Percentiles rank a stretch among this genome's conserved stretches.
These are phyloP conservation scores for Pediacus dermestoides DNA, from an alignment of 2,888 invertebrate species.

Conservation along the genomic window DNA sequence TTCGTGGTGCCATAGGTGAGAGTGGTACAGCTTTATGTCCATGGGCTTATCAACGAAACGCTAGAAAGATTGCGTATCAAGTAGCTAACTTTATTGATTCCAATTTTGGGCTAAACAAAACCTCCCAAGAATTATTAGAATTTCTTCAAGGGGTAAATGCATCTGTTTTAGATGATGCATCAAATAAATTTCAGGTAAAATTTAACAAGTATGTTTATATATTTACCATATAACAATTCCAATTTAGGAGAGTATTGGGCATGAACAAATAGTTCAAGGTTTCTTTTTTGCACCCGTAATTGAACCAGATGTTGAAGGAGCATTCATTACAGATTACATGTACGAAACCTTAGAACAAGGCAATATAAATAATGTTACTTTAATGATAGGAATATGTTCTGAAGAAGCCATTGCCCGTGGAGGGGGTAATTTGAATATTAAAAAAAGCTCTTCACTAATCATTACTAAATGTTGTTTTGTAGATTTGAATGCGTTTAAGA, in stretches of 20 bases:
- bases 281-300: conserved; percentile 26
- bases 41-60: conserved; percentile 41
- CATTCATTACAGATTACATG: conserved; percentile 27
- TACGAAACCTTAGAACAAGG: conserved; percentile 25
- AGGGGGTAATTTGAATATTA: conserved; percentile 10
- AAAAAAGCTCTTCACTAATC: too few relatives aligned
- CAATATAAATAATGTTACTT: conserved; percentile 21
- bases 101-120: conserved; percentile 18
- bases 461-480: too few relatives aligned
- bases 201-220: conserved; percentile 6
- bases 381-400: conserved; percentile 28
- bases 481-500: background rate
- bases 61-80: conserved; percentile 31
- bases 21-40: conserved; percentile 42
- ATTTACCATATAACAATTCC: conserved; percentile 6
- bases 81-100: conserved; percentile 33
- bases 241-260: conserved; percentile 18
- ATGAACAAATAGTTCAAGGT: conserved; percentile 26
- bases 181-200: background rate
- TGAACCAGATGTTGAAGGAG: conserved; percentile 24
- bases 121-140: conserved; percentile 12
- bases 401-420: conserved; percentile 22
- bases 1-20: conserved; percentile 41
- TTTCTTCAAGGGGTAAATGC: conserved; percentile 14
- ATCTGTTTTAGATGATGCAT: conserved; percentile 4